Evolutionary conservation across 2,888 invertebrate species (phyloP).

Genomic region (Parnassius glacialis): DNA sequence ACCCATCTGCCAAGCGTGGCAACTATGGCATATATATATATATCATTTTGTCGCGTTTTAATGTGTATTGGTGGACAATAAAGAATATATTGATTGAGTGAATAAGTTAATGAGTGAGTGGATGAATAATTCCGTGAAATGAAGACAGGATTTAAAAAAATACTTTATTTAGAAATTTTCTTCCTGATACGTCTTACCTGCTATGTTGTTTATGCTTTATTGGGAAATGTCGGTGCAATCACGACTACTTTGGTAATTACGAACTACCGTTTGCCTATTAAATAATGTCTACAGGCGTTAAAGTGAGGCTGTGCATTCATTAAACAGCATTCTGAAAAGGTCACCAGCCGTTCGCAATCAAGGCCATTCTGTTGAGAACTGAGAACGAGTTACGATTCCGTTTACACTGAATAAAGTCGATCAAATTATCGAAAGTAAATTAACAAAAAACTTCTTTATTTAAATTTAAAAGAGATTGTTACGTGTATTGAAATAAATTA

Average conservation of each 20-base stretch:
- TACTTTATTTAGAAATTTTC: conserved; percentile 1
- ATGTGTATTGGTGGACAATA: too few relatives aligned
- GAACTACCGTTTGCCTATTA: conserved; percentile 12
- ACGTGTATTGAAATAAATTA: too few relatives aligned
- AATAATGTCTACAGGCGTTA: conserved; percentile 23
- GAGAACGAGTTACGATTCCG: conserved; percentile 6
- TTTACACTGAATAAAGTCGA: neutral
- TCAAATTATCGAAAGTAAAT: neutral
- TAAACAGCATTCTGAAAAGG: conserved; percentile 44
- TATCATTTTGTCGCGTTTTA: too few relatives aligned
- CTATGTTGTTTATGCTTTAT: conserved; percentile 5
- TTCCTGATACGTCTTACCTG: conserved; percentile 5
- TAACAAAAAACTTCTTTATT: neutral
- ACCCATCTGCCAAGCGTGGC: too few relatives aligned
- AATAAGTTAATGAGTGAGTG: too few relatives aligned
- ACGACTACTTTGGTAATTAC: conserved; percentile 19
- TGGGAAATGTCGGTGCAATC: conserved; percentile 13
- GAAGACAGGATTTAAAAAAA: too few relatives aligned
- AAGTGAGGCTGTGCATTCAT: conserved; percentile 31
- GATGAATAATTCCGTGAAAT: too few relatives aligned
- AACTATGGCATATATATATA: too few relatives aligned
- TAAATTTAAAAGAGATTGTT: too few relatives aligned
- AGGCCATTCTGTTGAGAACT: conserved; percentile 46
- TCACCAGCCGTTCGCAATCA: conserved; percentile 56
- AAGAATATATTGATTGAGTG: too few relatives aligned